Conservation (phyloP, 2,888 invertebrate species). For the Epinotia ramella region DNA sequence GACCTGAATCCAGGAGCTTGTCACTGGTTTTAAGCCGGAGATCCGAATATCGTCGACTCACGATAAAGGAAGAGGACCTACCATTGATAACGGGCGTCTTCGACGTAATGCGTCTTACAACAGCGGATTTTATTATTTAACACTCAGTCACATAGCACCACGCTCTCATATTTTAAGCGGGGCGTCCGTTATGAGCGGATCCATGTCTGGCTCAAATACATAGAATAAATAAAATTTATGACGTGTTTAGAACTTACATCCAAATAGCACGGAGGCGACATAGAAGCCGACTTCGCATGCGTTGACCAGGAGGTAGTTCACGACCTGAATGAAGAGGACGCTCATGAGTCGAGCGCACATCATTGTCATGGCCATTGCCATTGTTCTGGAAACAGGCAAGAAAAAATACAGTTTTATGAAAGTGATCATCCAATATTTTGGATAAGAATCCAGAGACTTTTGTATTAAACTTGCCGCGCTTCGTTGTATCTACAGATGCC, state of each 20-base stretch:
- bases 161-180: not conserved
- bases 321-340: constrained; percentile 32
- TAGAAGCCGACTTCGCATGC: constrained; percentile 80
- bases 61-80: too few relatives aligned
- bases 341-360: constrained; percentile 26
- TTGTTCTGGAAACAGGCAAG: constrained; percentile 59
- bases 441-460: not conserved
- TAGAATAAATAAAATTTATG: not conserved
- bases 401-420: not conserved
- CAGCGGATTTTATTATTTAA: too few relatives aligned
- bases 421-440: not conserved
- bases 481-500: too few relatives aligned
- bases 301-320: constrained; percentile 68
- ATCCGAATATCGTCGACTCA: too few relatives aligned
- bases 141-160: not conserved
- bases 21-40: too few relatives aligned
- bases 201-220: too few relatives aligned
- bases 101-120: too few relatives aligned
- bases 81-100: too few relatives aligned
- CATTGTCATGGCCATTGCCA: constrained; percentile 36
- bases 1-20: too few relatives aligned
- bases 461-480: too few relatives aligned
- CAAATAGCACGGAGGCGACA: constrained; percentile 66
- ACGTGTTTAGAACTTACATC: constrained; percentile 53
- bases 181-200: not conserved